Evolutionary conservation across 2,888 invertebrate species (phyloP).

Genomic region (Catotricha subobsoleta): DNA sequence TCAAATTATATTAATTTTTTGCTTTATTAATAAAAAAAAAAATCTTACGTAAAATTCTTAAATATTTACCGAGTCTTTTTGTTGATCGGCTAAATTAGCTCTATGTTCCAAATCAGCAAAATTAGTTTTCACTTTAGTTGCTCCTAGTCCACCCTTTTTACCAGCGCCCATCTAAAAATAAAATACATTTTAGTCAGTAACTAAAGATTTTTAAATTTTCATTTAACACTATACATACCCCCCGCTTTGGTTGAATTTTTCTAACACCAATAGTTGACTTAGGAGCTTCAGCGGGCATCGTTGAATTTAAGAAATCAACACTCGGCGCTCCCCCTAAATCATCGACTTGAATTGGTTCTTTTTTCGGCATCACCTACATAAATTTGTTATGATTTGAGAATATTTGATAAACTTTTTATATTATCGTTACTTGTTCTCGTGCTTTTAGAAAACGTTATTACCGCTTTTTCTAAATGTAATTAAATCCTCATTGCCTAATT

Average conservation of each 20-base stretch:
- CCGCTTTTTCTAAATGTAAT: neutral
- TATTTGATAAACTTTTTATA: too few species aligned
- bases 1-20: too few species aligned
- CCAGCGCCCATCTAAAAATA: constrained; percentile 58
- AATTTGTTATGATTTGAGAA: too few species aligned
- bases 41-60: too few species aligned
- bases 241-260: constrained; percentile 51
- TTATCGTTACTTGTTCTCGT: neutral
- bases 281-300: constrained; percentile 18
- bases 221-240: constrained; percentile 36
- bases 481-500: neutral
- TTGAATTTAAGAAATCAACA: constrained; percentile 25
- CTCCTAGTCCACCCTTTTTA: constrained; percentile 71
- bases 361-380: neutral
- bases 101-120: constrained; percentile 89
- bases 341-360: constrained; percentile 9
- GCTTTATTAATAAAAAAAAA: too few species aligned
- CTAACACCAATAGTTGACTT: constrained; percentile 55
- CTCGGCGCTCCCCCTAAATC: constrained; percentile 26
- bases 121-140: constrained; percentile 84
- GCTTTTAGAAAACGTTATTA: neutral
- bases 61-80: constrained; percentile 30
- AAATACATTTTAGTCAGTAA: constrained; percentile 8
- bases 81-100: constrained; percentile 69
- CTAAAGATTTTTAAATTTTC: constrained; percentile 4